phyloP scores from a whole-genome alignment of 2,888 invertebrate species.

The Lamellibrachia satsuma region DNA sequence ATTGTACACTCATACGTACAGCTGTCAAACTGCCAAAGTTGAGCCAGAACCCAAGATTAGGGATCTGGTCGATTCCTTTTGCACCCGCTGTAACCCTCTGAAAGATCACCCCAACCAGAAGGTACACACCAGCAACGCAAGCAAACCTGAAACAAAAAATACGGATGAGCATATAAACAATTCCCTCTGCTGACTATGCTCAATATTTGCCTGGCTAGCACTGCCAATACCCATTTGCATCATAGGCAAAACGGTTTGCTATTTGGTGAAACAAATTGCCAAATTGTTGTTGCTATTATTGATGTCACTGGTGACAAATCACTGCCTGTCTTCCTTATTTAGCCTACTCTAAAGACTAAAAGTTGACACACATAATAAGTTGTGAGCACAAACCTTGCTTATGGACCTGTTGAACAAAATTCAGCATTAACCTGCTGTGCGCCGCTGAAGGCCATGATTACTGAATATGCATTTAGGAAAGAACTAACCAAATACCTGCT shows the following conservation, averaged over 20 bases:
- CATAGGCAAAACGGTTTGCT: too few relatives aligned
- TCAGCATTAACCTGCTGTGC: not conserved
- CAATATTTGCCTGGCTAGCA: not conserved
- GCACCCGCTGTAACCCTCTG: constrained; percentile 62
- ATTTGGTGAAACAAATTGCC: too few relatives aligned
- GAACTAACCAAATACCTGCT: not conserved
- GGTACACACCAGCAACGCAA: constrained; percentile 54
- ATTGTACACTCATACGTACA: constrained; percentile 49
- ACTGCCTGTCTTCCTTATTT: too few relatives aligned
- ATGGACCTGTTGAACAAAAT: too few relatives aligned
- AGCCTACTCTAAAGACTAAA: too few relatives aligned
- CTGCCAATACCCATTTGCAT: not conserved
- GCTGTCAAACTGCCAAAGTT: constrained; percentile 65
- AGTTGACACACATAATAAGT: too few relatives aligned
- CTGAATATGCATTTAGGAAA: not conserved
- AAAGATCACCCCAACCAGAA: constrained; percentile 62
- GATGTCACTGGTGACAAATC: too few relatives aligned
- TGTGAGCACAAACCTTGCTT: too few relatives aligned
- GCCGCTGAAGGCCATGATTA: not conserved
- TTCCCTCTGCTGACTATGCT: not conserved
- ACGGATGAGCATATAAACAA: too few relatives aligned
- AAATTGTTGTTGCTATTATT: too few relatives aligned
- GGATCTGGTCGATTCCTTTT: constrained; percentile 65
- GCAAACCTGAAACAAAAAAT: constrained; percentile 54
- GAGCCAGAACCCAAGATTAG: constrained; percentile 65